Conservation (phyloP, 1,140 invertebrate genomes). For the Drosophila rhopaloa region DNA sequence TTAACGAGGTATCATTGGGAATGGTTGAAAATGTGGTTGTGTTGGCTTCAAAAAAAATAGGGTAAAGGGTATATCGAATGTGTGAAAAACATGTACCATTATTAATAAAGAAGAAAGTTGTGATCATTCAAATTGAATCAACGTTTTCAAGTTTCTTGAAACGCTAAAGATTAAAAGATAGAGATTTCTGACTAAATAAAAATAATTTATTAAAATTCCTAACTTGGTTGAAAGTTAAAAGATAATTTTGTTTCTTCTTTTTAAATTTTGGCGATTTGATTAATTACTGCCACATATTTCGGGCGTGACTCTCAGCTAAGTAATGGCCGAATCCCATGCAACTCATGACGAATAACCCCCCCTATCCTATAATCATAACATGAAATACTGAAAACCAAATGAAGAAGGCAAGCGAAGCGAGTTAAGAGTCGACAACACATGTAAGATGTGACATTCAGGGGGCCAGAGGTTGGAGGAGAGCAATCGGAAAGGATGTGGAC, state of each 20-base stretch:
- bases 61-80: too few relatives aligned
- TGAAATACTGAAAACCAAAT: constrained; percentile 29
- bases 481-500: constrained; percentile 47
- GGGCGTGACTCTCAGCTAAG: constrained; percentile 55
- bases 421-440: constrained; percentile 64
- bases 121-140: too few relatives aligned
- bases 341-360: constrained; percentile 69
- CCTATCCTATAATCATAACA: constrained; percentile 61
- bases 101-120: too few relatives aligned
- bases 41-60: too few relatives aligned
- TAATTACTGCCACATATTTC: constrained; percentile 54
- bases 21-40: too few relatives aligned
- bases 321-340: constrained; percentile 66
- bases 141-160: too few relatives aligned
- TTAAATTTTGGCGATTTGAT: constrained; percentile 32
- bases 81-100: too few relatives aligned
- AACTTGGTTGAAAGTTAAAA: too few relatives aligned
- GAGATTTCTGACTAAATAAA: too few relatives aligned
- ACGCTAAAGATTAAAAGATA: too few relatives aligned
- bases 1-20: too few relatives aligned
- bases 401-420: constrained; percentile 8
- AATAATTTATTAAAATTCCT: too few relatives aligned
- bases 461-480: constrained; percentile 16
- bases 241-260: not conserved
- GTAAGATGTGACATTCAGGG: constrained; percentile 62